Evolutionary conservation across 2,113 vertebrate species (phyloP), one percentile per base, ranked within the genome.

Genomic region (Nothocercus nigrocapillus): DNA sequence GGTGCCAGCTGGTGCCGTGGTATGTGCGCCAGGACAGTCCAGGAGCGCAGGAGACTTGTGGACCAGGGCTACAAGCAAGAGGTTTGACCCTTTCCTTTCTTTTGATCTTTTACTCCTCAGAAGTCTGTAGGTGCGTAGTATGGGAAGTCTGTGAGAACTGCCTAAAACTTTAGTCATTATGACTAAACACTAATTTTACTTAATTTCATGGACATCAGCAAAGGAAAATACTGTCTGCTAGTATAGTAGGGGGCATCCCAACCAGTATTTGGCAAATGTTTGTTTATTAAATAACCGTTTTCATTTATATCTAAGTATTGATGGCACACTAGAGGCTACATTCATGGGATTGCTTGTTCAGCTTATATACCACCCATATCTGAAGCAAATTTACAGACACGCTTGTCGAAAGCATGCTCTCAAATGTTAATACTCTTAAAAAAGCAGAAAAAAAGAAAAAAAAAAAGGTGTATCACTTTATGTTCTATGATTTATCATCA

Each of bases 1-100:
- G 99, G 73, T 99, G 99, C 97, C 99, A 99, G 68, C 96, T 99
- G 66, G 99, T 99, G 1, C 99, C 99, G 0, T 99, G 99, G 99
- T 98, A 98, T 0, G 97, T 99, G 78, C 98, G 98, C 11, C 98
- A 99, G 72, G 98, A 98, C 72, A 98, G 97, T 62, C 98, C 98
- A 0, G 98, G 99, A 68, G 98, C 98, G 2, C 99, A 99, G 47
- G 99, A 99, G 96, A 98, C 98, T 32, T 99, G 99, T 63, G 99
- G 99, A 28, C 98, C 98, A 10, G 99, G 99, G 44, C 97, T 99
- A 24, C 99, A 99, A 81, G 99, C 99, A 38, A 98, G 99, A 99
- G 99, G 99, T 99, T 88, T 89, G 97, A 63, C 17, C 14, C 7
- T 17, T 64, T 68, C 7, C 7, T 17, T 64, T 68, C 7, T 44